Conservation (phyloP, 1,140 invertebrate genomes). For the Scaptomyza hsui region DNA sequence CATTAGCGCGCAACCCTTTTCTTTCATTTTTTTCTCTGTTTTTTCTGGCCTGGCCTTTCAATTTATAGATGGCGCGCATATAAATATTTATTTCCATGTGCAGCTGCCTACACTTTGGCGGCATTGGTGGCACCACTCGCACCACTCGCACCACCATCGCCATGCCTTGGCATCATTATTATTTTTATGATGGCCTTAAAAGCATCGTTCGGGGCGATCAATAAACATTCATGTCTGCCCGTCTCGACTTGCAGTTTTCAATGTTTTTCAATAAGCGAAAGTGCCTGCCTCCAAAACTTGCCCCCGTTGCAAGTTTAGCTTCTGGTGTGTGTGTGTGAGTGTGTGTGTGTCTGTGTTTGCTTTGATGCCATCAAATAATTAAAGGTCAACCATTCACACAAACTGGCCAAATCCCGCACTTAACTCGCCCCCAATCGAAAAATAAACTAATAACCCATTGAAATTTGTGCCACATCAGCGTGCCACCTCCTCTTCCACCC, state of each 20-base stretch:
- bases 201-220: conserved; percentile 68
- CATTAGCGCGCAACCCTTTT: conserved; percentile 64
- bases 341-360: conserved; percentile 24
- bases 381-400: conserved; percentile 56
- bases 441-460: conserved; percentile 14
- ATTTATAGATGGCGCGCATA: conserved; percentile 80
- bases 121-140: not conserved
- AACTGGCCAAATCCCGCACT: conserved; percentile 20
- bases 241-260: conserved; percentile 52
- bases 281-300: conserved; percentile 48
- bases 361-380: conserved; percentile 57
- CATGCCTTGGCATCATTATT: conserved; percentile 79
- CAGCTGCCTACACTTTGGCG: conserved; percentile 42
- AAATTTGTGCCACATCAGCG: conserved; percentile 62
- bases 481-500: not conserved
- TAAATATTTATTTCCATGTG: conserved; percentile 82
- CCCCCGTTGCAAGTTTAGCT: conserved; percentile 23
- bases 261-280: conserved; percentile 81
- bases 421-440: not conserved
- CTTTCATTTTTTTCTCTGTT: not conserved
- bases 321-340: not conserved
- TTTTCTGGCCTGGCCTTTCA: conserved; percentile 53
- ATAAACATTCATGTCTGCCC: conserved; percentile 66
- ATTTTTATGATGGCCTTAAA: conserved; percentile 80
- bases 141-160: conserved; percentile 27